Evolutionary conservation across 2,113 vertebrate genomes (phyloP).

Genomic region (Caloenas nicobarica): DNA sequence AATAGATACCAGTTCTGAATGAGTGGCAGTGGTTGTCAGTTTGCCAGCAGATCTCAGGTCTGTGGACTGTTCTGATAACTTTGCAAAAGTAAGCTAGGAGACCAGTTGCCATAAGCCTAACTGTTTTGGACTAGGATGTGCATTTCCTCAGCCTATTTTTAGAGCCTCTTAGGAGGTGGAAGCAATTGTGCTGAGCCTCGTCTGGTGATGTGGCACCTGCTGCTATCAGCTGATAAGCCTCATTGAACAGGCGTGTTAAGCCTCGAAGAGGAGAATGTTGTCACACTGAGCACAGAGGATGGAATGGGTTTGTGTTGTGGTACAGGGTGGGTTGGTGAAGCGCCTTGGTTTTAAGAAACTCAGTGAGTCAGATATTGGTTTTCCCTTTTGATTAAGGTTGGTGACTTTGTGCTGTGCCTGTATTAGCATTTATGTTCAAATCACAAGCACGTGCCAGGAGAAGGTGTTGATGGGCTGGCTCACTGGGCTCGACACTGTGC

Average conservation of each 20-base stretch:
- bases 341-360: neutral
- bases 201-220: neutral
- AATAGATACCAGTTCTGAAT: neutral
- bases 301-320: neutral
- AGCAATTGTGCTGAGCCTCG: neutral
- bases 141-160: neutral
- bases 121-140: neutral
- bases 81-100: neutral
- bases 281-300: neutral
- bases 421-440: neutral
- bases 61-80: neutral
- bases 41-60: neutral
- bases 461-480: neutral
- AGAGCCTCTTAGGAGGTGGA: neutral
- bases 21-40: rapidly evolving
- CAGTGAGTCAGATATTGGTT: neutral
- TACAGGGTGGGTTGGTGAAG: rapidly evolving
- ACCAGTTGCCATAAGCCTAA: neutral
- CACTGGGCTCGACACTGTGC: neutral
- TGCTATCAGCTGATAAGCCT: neutral
- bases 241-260: neutral
- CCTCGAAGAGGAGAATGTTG: neutral
- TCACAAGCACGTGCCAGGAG: rapidly evolving
- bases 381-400: neutral
- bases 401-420: neutral